Base-by-base conservation (phyloP, 2,888 invertebrate species). In the Yponomeuta plumbellus region DNA sequence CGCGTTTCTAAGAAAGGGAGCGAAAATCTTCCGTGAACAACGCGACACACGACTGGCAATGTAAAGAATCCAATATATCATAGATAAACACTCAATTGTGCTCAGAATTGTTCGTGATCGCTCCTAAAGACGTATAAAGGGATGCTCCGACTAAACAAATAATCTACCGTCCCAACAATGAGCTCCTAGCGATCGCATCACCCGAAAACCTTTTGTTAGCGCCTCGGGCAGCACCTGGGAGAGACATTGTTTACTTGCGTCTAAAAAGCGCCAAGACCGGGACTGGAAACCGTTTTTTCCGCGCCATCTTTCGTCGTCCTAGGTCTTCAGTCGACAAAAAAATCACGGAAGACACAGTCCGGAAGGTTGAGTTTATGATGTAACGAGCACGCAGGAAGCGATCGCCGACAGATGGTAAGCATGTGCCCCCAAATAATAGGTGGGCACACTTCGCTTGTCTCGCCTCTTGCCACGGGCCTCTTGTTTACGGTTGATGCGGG, bases 321-420 rank as follows among this genome's bases (percentile, higher is more conserved):
- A 80, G 77, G 82, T 84, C 84, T 85, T 80, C 80, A 80, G 76
- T 74, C 74, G 74, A 73, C 74, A 84, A 86, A 90, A 90, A 89
- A 90, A 84, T 82, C 81, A 81, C 82, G 87, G 88, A 86, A 88
- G 85, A 80, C 78, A 79, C 5, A 34, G 79, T 78, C 85, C 89
- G 90, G 87, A 88, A 90, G 88, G 84, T 78, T 86, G 84, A 78
- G 86, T 88, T 88, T 91, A 88, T 89, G 88, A 87, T 84, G 80
- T 81, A 84, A 84, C 85, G 82, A 79, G 80, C 82, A 72, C 76
- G 81, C 86, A 86, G 90, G 90, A 89, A 84, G 83, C 79, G 72
- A 56, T 73, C 78, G 88, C 78, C 82, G 92, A 92, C 91, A 91
- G 92, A 91, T 85, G 87, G 81, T 78, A 72, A 78, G 82, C 92